These are phyloP conservation scores for Leucophenga varia DNA, from an alignment of 1,140 invertebrate genomes.

Conservation along the genomic window DNA sequence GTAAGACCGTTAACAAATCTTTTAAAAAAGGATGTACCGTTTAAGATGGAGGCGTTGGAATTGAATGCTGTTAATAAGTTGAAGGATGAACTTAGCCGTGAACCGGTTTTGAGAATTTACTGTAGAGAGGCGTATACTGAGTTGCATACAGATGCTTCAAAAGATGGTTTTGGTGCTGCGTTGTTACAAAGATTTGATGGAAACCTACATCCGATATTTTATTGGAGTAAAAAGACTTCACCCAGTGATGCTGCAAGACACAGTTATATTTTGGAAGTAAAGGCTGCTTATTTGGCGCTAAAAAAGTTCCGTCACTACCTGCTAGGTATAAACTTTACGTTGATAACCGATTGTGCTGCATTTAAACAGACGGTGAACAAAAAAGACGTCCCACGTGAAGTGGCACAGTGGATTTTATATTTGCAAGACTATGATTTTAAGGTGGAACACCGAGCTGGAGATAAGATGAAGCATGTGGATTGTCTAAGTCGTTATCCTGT, in stretches of 20 bases:
- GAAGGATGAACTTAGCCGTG: neutral
- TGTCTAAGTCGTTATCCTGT: conserved; percentile 49
- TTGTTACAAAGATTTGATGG: conserved; percentile 14
- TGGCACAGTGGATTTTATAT: conserved; percentile 9
- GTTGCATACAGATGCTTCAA: conserved; percentile 41
- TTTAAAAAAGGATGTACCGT: conserved; percentile 5
- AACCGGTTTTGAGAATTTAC: conserved; percentile 15
- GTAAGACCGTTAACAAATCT: conserved; percentile 10
- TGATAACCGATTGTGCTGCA: conserved; percentile 36
- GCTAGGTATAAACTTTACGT: conserved; percentile 12
- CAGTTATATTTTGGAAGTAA: conserved; percentile 32
- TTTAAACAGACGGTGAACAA: conserved; percentile 37
- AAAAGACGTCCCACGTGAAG: conserved; percentile 19
- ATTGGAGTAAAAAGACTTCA: conserved; percentile 34
- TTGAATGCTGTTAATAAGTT: neutral
- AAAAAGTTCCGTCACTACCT: conserved; percentile 28
- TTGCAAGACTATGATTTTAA: conserved; percentile 34
- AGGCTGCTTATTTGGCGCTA: conserved; percentile 26
- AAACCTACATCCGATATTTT: conserved; percentile 35
- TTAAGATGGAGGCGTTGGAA: neutral
- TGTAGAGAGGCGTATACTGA: conserved; percentile 25
- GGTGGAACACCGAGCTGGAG: conserved; percentile 46
- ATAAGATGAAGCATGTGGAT: conserved; percentile 52
- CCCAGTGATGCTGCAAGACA: conserved; percentile 2
- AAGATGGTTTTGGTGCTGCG: conserved; percentile 5